Percentiles rank a stretch among this genome's conserved stretches.
Evolutionary conservation across 2,797 vertebrate genomes (phyloP).

Genomic region (Pangasius sanitwongsei): DNA sequence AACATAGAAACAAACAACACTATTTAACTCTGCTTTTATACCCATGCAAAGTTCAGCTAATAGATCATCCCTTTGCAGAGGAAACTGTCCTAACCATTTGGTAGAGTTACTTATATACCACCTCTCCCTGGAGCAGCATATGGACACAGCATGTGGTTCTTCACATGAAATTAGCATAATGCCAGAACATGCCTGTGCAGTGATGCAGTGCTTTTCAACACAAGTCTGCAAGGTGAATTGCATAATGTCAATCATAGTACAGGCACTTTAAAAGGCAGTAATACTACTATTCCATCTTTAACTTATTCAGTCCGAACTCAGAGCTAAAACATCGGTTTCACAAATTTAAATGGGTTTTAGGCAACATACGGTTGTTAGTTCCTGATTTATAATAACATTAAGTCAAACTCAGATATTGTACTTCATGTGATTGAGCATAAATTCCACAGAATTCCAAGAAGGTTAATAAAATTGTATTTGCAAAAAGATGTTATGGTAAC

Average conservation of each 20-base stretch:
- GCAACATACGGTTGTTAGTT: not conserved
- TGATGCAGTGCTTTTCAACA: constrained; percentile 39
- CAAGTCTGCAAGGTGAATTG: constrained; percentile 41
- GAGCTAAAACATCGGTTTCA: not conserved
- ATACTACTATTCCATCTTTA: not conserved
- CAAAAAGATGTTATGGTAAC: not conserved
- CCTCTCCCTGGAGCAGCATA: constrained; percentile 80
- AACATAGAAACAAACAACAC: not conserved
- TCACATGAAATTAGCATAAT: constrained; percentile 70
- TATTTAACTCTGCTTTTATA: constrained; percentile 4
- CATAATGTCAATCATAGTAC: not conserved
- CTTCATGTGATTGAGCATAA: not conserved
- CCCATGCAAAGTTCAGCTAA: constrained; percentile 52
- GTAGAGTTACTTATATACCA: constrained; percentile 77
- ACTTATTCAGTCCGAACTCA: not conserved
- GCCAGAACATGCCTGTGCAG: constrained; percentile 61
- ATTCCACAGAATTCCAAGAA: not conserved
- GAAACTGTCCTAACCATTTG: constrained; percentile 71
- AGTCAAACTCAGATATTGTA: not conserved
- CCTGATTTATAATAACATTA: not conserved
- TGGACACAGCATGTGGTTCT: constrained; percentile 76
- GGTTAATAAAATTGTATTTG: not conserved
- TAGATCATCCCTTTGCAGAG: constrained; percentile 70
- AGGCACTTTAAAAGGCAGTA: not conserved
- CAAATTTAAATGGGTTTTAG: not conserved